Percentiles rank a stretch among this genome's conserved stretches.
phyloP scores from a whole-genome alignment of 1,140 invertebrate genomes.

The Macrosteles quadrilineatus region DNA sequence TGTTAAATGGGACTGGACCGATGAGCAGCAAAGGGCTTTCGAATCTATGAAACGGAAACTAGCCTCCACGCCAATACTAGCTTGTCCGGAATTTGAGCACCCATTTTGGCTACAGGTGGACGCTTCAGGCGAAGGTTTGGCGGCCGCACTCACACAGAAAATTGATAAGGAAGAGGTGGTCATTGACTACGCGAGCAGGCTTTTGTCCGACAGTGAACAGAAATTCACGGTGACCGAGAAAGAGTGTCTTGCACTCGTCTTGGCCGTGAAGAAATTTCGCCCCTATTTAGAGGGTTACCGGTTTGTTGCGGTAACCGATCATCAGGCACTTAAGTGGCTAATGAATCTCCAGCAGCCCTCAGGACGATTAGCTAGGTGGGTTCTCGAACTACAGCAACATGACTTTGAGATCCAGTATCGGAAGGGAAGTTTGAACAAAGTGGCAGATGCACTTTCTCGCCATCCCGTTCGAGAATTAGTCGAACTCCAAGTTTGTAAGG shows the following conservation, averaged over 20 bases:
- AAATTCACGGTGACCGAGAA: conserved; percentile 49
- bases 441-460: conserved; percentile 43
- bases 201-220: conserved; percentile 44
- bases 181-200: conserved; percentile 47
- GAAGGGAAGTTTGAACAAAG: conserved; percentile 46
- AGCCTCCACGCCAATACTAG: too few relatives aligned
- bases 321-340: conserved; percentile 49
- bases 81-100: conserved; percentile 37
- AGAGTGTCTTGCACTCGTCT: conserved; percentile 51
- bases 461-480: neutral
- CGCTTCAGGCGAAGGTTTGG: conserved; percentile 43
- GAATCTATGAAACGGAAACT: too few relatives aligned
- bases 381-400: conserved; percentile 46
- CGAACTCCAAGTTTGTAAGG: neutral
- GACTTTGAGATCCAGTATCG: conserved; percentile 48
- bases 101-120: conserved; percentile 44
- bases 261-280: conserved; percentile 46
- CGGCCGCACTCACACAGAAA: conserved; percentile 43
- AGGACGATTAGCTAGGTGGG: conserved; percentile 41
- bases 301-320: conserved; percentile 51
- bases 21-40: too few relatives aligned
- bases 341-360: conserved; percentile 44
- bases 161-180: conserved; percentile 37
- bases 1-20: too few relatives aligned
- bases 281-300: conserved; percentile 48